A percentile compares a stretch with the other conserved stretches of the same genome.
These are phyloP conservation scores for Corvus cornix DNA, from an alignment of 2,113 vertebrate genomes.

Conservation along the genomic window DNA sequence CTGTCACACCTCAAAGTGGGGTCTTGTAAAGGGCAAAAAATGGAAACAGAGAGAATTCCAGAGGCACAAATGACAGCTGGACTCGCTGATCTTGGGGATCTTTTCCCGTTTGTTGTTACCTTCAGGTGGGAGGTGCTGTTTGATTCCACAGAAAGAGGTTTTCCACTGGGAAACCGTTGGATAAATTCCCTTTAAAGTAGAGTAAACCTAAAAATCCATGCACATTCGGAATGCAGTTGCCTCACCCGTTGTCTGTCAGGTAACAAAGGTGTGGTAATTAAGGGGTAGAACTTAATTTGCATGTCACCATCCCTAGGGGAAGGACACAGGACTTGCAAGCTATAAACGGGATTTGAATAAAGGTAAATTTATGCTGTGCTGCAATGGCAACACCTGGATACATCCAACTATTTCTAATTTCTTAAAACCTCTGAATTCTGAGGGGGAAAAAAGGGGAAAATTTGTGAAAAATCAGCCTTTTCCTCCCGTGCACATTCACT, in stretches of 20 bases:
- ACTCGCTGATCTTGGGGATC: not conserved
- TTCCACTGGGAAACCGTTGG: not conserved
- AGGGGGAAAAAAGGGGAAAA: not conserved
- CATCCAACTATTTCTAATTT: not conserved
- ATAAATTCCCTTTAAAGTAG: not conserved
- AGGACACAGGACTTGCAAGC: not conserved
- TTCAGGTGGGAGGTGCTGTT: not conserved
- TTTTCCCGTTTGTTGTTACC: not conserved
- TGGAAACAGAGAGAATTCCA: not conserved
- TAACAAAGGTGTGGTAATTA: not conserved
- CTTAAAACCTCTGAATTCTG: not conserved
- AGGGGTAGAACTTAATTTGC: fast-evolving
- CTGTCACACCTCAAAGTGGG: not conserved
- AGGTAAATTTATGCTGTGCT: not conserved
- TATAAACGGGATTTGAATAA: not conserved
- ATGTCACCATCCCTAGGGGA: not conserved
- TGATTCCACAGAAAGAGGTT: not conserved
- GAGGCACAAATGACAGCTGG: not conserved
- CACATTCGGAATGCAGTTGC: not conserved
- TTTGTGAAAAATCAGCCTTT: not conserved
- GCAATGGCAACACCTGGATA: not conserved
- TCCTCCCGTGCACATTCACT: not conserved
- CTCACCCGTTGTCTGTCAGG: not conserved
- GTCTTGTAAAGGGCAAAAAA: not conserved
- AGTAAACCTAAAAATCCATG: fast-evolving